Evolutionary conservation across 2,113 vertebrate genomes (phyloP), one percentile per base, ranked within the genome.

Genomic region (Cyanocitta stelleri): DNA sequence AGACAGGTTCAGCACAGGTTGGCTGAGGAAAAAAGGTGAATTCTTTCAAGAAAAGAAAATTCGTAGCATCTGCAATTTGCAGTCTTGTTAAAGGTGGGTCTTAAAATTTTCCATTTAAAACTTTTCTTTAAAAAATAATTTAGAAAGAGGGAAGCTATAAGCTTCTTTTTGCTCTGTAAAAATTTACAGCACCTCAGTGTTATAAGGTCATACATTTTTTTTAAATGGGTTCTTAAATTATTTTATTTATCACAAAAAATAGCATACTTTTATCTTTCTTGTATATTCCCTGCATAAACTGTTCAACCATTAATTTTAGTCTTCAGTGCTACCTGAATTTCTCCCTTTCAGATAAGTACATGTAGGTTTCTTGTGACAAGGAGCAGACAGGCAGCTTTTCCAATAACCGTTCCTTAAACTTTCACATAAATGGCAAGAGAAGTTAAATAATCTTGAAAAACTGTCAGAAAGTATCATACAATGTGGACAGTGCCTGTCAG

Each of bases 391-490:
- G 63, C 26, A 96, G 20, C 11, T 93, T 95, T 87, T 94, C 43
- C 24, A 88, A 43, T 90, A 85, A n/a, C 10, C 73, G 5, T 72
- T 93, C 22, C 59, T 89, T 29, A 94, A 93, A 21, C 33, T 80
- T 92, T 88, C 41, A 88, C 69, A 79, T 66, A 88, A 86, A 89
- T 56, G 1, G n/a, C 49, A 92, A 51, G 68, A 93, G 30, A 91
- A 90, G 23, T 58, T 96, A 71, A 93, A 68, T 77, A 85, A 55
- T 83, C 83, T 67, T 96, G 93, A 90, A 86, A 92, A 89, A 88
- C 17, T 84, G 43, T 95, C 93, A 95, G 73, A 80, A 95, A 43
- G 16, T 61, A 83, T 37, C 39, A 29, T 46, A 72, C 8, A 62
- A 35, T 66, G 27, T 49, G 30, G 52, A 87, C 37, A 67, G 24